These are phyloP conservation scores for Mythimna lalbum DNA, from an alignment of 2,888 invertebrate genomes.

Conservation along the genomic window DNA sequence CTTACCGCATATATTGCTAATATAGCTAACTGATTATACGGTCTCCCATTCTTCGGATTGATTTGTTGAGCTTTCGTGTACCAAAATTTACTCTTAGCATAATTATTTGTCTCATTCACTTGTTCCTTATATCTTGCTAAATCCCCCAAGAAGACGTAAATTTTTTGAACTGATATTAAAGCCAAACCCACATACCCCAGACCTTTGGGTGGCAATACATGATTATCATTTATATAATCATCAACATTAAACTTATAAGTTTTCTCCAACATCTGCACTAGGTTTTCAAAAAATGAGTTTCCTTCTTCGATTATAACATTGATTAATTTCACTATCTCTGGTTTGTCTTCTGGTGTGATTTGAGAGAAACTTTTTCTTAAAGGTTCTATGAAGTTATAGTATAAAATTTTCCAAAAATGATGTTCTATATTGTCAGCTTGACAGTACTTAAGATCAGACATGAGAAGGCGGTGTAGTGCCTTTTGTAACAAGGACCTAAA, in stretches of 20 bases:
- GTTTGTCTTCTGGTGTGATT: conserved; percentile 91
- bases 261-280: conserved; percentile 93
- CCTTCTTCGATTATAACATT: conserved; percentile 95
- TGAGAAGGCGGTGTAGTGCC: conserved; percentile 92
- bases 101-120: conserved; percentile 95
- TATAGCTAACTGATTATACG: conserved; percentile 98
- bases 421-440: conserved; percentile 97
- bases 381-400: conserved; percentile 96
- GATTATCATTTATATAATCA: conserved; percentile 91
- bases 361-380: conserved; percentile 93
- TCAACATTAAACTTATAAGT: conserved; percentile 94
- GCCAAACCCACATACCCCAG: conserved; percentile 93
- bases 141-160: conserved; percentile 97
- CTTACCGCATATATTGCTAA: conserved; percentile 95
- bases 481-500: conserved; percentile 92
- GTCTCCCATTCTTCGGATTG: conserved; percentile 98
- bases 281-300: conserved; percentile 93
- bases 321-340: conserved; percentile 92
- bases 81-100: conserved; percentile 94
- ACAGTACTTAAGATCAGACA: conserved; percentile 96
- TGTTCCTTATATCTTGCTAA: conserved; percentile 97
- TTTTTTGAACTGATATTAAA: conserved; percentile 96
- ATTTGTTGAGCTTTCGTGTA: conserved; percentile 98
- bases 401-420: conserved; percentile 97
- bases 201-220: conserved; percentile 91